Evolutionary conservation across 2,113 vertebrate species (phyloP).

Genomic region (Cebus imitator): DNA sequence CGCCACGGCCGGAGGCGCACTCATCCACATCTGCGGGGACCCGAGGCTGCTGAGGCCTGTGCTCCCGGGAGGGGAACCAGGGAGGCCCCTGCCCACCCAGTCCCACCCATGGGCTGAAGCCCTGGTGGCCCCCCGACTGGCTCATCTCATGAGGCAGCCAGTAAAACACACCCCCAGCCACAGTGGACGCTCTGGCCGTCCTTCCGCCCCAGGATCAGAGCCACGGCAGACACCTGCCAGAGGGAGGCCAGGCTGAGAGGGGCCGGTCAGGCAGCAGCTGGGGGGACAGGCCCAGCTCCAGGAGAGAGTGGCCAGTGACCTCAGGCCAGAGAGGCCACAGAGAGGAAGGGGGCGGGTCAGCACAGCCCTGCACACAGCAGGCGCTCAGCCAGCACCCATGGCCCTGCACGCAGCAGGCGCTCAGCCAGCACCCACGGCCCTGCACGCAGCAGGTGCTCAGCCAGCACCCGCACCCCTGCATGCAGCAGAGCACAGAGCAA

Average conservation of each 20-base stretch:
- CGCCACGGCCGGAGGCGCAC: constrained; percentile 85
- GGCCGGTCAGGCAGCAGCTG: neutral
- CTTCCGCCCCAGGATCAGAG: neutral
- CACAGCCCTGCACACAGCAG: rapidly evolving
- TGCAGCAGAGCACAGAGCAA: neutral
- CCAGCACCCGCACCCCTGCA: rapidly evolving
- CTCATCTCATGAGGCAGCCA: neutral
- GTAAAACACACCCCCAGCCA: rapidly evolving
- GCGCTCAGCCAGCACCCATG: no score
- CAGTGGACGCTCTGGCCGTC: rapidly evolving
- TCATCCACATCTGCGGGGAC: constrained; percentile 91
- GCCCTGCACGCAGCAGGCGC: no score
- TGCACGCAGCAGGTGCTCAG: no score
- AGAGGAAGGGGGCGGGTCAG: neutral
- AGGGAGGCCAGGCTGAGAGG: neutral
- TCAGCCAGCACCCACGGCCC: no score
- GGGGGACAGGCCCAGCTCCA: neutral
- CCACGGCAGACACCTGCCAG: rapidly evolving
- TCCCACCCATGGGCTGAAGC: rapidly evolving
- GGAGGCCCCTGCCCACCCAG: rapidly evolving
- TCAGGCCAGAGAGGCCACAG: rapidly evolving
- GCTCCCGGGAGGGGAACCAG: rapidly evolving
- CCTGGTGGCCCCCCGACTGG: rapidly evolving
- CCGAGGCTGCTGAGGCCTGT: rapidly evolving
- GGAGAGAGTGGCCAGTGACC: rapidly evolving